Evolutionary conservation across 2,113 vertebrate species (phyloP), one percentile per base, ranked within the genome.

Genomic region (Mustela nigripes): DNA sequence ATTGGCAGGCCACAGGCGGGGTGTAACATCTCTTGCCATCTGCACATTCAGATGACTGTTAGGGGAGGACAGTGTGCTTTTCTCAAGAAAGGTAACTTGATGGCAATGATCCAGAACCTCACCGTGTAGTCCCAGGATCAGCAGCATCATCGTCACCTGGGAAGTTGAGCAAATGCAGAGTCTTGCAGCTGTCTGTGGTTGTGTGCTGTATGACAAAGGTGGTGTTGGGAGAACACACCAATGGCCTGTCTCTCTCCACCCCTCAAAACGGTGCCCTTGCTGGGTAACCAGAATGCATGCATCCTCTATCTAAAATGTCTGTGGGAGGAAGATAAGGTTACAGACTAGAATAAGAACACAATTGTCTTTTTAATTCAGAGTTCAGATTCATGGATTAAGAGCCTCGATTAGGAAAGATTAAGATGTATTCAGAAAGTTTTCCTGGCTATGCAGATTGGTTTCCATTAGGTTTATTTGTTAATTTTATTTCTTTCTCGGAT

Each of bases 11-110:
- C 63, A 10, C 2, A 10, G 50, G 79, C 19, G 8, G 42, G 69
- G 42, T 63, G 62, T 93, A 19, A 92, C 90, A 87, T 91, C 97
- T 81, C 78, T 45, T 16, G 60, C 81, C 65, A 26, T 86, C 74
- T 24, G 3, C 14, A 22, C 26, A 1, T 82, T 71, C 45, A n/a
- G 24, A 26, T 45, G 36, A 9, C 80, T 96, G 21, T 60, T 91
- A 81, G 73, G 48, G 85, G 28, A 39, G 84, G 65, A 33, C 48
- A 74, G 82, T 45, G 50, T 33, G 76, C 7, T 84, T 82, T 96
- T 92, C 62, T 89, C 91, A 89, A 58, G 58, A 69, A 74, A 76
- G 95, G 82, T 56, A 48, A 9, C 12, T 60, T 10, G 42, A 36
- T 65, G 53, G 9, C 79, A 62, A 28, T 0, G 2, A 67, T 53